Conservation (phyloP, 2,797 vertebrate genomes). For the Sebastes miniatus region DNA sequence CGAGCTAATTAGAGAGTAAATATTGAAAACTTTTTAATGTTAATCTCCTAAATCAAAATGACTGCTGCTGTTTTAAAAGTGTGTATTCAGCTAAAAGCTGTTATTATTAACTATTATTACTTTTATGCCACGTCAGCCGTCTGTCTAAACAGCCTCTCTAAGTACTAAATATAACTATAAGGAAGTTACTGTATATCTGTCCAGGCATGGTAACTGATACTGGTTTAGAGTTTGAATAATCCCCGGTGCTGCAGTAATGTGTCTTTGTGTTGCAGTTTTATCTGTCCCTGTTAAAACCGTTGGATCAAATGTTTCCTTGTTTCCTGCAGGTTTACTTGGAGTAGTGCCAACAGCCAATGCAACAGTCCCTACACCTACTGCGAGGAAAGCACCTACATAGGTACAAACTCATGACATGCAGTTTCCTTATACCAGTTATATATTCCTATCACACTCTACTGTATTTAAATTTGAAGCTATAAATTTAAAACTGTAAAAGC, state of each 20-base stretch:
- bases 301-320: constrained; percentile 11
- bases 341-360: constrained; percentile 74
- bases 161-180: not conserved
- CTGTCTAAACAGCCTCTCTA: not conserved
- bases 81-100: not conserved
- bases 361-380: constrained; percentile 74
- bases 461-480: not conserved
- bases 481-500: not conserved
- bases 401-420: constrained; percentile 50
- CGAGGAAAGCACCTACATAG: constrained; percentile 67
- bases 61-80: not conserved
- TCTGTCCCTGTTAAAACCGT: not conserved
- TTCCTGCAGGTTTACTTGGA: constrained; percentile 80
- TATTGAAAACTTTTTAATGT: not conserved
- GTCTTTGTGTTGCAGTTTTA: constrained; percentile 2
- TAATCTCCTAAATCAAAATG: not conserved
- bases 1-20: not conserved
- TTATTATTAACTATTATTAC: not conserved
- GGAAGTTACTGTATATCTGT: not conserved
- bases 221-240: constrained; percentile 4
- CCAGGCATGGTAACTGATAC: not conserved
- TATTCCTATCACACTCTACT: not conserved
- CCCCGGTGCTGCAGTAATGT: not conserved
- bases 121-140: not conserved
- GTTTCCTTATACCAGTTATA: not conserved